Conservation (phyloP, 2,113 vertebrate species). For the Archilochus colubris region DNA sequence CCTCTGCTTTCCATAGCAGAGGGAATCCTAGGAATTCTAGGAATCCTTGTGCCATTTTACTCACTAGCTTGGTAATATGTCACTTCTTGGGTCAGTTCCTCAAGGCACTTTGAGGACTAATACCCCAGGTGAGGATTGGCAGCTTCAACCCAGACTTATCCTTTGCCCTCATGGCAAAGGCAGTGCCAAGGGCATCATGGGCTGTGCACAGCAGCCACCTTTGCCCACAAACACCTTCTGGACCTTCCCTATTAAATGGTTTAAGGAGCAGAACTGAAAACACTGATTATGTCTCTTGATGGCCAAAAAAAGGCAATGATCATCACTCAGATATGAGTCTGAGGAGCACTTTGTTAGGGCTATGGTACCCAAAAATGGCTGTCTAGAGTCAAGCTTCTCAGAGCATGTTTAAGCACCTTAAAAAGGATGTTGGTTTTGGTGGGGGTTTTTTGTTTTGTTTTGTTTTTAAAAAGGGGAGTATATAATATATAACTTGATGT, state of each 20-base stretch:
- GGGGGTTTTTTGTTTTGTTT: too few relatives aligned
- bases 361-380: neutral
- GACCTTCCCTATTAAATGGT: neutral
- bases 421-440: neutral
- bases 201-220: neutral
- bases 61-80: neutral
- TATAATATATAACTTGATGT: neutral
- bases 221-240: neutral
- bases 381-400: neutral
- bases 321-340: neutral
- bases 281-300: neutral
- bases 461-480: neutral
- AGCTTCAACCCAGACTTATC: neutral
- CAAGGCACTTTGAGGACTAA: neutral
- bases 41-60: neutral
- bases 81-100: neutral
- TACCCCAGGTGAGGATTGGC: neutral
- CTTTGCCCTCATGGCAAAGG: neutral
- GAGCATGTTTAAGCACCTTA: neutral
- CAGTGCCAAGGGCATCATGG: too few relatives aligned
- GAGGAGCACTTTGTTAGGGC: neutral
- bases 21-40: neutral
- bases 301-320: neutral
- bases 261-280: neutral
- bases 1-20: fast-evolving